A percentile compares a stretch with the other conserved stretches of the same genome.
These are phyloP conservation scores for Pachycephus smyrnensis DNA, from an alignment of 2,888 invertebrate species.

Conservation along the genomic window DNA sequence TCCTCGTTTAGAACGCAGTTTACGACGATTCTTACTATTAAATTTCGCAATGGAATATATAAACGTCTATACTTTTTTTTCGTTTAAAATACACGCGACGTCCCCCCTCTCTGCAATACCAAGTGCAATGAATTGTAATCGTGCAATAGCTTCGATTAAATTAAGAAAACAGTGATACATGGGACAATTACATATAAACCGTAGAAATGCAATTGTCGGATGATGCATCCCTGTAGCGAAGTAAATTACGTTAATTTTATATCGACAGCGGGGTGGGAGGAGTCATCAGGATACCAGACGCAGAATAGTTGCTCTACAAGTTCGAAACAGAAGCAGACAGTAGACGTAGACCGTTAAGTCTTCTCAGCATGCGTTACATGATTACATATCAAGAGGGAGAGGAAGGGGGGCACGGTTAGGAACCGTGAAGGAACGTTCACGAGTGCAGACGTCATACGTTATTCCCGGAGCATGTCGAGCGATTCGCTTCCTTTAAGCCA, in stretches of 20 bases:
- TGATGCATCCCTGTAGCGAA: not conserved
- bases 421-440: not conserved
- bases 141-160: not conserved
- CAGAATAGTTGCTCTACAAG: not conserved
- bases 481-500: not conserved
- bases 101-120: not conserved
- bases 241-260: not conserved
- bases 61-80: not conserved
- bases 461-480: not conserved
- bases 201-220: not conserved
- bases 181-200: not conserved
- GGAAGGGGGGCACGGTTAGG: not conserved
- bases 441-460: not conserved
- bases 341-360: constrained; percentile 5
- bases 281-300: not conserved
- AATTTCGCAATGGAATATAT: not conserved
- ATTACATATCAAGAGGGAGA: not conserved
- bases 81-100: not conserved
- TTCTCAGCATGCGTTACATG: constrained; percentile 2
- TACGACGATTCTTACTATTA: not conserved
- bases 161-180: not conserved
- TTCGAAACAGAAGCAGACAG: not conserved
- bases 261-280: not conserved
- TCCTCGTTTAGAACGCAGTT: too few species aligned
- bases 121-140: not conserved